Conservation (phyloP, 2,888 invertebrate species). For the Nomada ruficornis region DNA sequence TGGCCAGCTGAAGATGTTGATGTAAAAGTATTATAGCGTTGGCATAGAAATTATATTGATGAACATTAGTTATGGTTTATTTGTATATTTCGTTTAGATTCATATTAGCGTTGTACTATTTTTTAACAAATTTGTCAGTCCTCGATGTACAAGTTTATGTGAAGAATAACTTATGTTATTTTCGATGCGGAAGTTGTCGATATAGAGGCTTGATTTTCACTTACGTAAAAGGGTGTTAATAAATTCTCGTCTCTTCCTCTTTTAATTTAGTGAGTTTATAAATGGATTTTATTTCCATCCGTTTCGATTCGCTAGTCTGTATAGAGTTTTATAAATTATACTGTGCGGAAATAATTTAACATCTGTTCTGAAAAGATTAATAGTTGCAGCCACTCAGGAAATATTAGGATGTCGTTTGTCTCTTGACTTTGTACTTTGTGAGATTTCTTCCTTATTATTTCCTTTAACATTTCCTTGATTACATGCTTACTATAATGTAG, state of each 20-base stretch:
- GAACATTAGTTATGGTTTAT: no score
- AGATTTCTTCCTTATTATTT: conserved; percentile 8
- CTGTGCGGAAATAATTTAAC: conserved; percentile 13
- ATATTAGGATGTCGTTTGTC: background rate
- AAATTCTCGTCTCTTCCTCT: background rate
- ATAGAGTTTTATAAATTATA: background rate
- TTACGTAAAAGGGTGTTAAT: background rate
- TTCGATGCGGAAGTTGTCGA: background rate
- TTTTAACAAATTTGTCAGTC: background rate
- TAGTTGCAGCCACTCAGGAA: background rate
- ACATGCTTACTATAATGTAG: background rate
- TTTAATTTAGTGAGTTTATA: background rate
- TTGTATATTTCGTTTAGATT: no score
- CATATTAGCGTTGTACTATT: no score
- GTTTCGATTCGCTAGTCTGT: conserved; percentile 2
- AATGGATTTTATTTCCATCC: background rate
- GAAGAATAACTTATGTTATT: background rate
- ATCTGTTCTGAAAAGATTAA: conserved; percentile 1
- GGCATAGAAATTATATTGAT: no score
- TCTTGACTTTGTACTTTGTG: background rate
- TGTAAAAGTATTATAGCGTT: background rate
- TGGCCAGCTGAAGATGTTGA: no score
- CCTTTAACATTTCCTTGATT: background rate
- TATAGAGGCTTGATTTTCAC: background rate
- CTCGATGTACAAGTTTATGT: no score